Base-by-base conservation (phyloP, 2,113 vertebrate species). In the Sphyrna mokarran region DNA sequence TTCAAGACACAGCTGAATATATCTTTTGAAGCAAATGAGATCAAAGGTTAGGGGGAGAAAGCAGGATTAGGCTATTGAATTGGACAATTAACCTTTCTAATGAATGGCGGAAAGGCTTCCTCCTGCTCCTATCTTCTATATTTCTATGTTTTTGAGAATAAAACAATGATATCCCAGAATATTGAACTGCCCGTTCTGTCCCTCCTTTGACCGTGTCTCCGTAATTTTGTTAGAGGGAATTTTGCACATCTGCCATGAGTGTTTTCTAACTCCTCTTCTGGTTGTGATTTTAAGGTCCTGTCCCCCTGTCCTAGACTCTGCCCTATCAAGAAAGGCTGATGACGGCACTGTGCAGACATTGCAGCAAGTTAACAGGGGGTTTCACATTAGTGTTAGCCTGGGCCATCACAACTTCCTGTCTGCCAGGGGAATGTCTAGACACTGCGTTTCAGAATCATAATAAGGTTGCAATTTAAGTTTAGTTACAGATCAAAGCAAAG, bases 401-500 rank as follows among this genome's bases (percentile, higher is more conserved):
- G 80, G 37, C n/a, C 37, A 37, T 8, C 20, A 20, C 33, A 93
- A 37, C 66, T 10, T 76, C 72, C 89, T 93, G 86, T 54, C 26
- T 14, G 26, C 26, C 18, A 43, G 86, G 10, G 18, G 58, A 1
- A 37, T 2, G 89, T n/a, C 89, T 93, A 70, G 23, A 22, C 37
- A 72, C 40, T 43, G 66, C 33, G 40, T 29, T 33, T 54, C 29
- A 40, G 26, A 54, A 29, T 72, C 94, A 72, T 11, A 72, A 23
- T 43, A 95, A 95, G 26, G 94, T 95, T 43, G 29, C 26, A 72
- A 54, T 54, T 95, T 43, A 37, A 18, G 89, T 13, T 91, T 93
- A 95, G 33, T 33, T 95, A 33, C 94, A 95, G 94, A 95, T 95
- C 68, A 72, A 48, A 95, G 69, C 23, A 33, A 43, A 95, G 69